Percentiles rank a stretch among this genome's conserved stretches.
Conservation (phyloP, 1,140 invertebrate species). For the Caenorhabditis inopinata region DNA sequence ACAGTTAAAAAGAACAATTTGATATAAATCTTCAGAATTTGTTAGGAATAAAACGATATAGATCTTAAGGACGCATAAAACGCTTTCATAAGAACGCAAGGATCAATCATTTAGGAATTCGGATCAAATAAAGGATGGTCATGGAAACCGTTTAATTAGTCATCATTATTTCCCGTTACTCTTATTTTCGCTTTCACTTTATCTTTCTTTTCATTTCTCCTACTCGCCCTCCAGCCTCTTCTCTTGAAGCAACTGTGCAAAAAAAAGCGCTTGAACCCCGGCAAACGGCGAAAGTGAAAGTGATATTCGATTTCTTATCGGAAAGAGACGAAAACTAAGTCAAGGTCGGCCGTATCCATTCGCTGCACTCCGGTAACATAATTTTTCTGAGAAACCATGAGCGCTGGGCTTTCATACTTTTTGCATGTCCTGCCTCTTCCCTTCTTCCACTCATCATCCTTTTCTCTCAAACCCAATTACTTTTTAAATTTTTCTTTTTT, state of each 20-base stretch:
- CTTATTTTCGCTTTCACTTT: neutral
- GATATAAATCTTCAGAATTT: too few species aligned
- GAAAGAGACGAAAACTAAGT: neutral
- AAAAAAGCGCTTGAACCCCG: neutral
- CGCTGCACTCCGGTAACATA: neutral
- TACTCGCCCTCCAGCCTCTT: too few species aligned
- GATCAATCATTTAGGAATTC: too few species aligned
- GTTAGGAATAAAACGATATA: too few species aligned
- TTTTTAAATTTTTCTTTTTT: neutral
- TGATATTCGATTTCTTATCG: conserved; percentile 16
- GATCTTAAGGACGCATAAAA: too few species aligned
- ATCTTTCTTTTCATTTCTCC: neutral
- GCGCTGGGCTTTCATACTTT: neutral
- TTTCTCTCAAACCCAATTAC: neutral
- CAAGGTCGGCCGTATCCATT: conserved; percentile 5
- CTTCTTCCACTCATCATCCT: neutral
- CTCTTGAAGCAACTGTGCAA: conserved; percentile 1
- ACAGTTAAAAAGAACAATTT: too few species aligned
- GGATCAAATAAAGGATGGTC: too few species aligned
- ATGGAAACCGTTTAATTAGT: too few species aligned
- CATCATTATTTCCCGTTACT: neutral
- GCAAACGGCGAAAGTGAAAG: neutral
- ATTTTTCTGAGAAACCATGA: neutral
- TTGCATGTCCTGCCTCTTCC: neutral
- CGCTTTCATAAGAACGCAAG: too few species aligned